Evolutionary conservation across 2,113 vertebrate genomes (phyloP), one percentile per base, ranked within the genome.

Genomic region (Brachionichthys hirsutus): DNA sequence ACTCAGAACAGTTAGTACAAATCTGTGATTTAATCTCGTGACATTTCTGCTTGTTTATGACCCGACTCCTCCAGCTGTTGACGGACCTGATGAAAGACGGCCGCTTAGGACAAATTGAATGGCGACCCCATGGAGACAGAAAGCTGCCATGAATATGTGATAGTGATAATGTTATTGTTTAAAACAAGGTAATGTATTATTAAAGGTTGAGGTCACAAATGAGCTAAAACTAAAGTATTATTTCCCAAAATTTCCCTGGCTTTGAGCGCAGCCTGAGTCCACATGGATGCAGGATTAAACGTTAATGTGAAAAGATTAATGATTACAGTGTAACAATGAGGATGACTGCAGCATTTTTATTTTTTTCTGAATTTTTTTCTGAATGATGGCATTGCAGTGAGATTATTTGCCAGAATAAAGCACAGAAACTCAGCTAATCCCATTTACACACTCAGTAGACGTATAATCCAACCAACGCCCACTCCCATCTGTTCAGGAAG

Each of bases 391-490:
- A 20, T 75, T 58, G 46, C 78, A 0, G 20, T 2, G 2, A 57
- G 78, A 83, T 85, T 80, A 80, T 54, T 20, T 10, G 15, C 10
- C 40, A 20, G 65, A 67, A 72, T 58, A 56, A 43, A 65, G 54
- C 48, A 44, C 22, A 12, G 62, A 68, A 15, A 10, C 44, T 70
- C 10, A 0, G 44, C 0, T 81, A 73, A 88, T 85, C 75, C 66
- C 44, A 54, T 56, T 85, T 75, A 77, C 42, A 2, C 59, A 67
- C n/a, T n/a, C 45, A 64, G 55, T 41, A 30, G 51, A 65, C 34
- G 16, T 44, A n/a, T 75, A 87, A 86, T 88, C 78, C 55, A 14
- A 22, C 54, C 36, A 22, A 52, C 66, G 20, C 49, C 44, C 45
- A 35, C 54, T 45, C 19, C 52, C 80, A 73, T 64, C 73, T 81